Conservation (phyloP, 2,888 invertebrate species). For the Euspilapteryx auroguttella region DNA sequence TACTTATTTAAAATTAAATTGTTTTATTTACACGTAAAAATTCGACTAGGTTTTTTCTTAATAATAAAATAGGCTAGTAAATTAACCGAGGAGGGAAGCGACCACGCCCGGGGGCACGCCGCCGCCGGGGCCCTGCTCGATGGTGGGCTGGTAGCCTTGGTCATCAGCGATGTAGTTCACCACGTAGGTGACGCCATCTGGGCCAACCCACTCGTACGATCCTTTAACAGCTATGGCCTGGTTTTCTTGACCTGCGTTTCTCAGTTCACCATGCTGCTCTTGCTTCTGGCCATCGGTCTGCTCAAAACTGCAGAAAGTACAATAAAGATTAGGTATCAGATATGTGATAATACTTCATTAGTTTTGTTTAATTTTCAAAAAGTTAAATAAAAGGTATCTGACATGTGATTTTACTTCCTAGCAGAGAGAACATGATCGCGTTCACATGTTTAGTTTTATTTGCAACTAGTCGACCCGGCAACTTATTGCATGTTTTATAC, state of each 20-base stretch:
- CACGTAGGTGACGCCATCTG: slow-evolving; percentile 47
- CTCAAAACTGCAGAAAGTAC: slow-evolving; percentile 34
- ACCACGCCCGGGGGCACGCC: slow-evolving; percentile 23
- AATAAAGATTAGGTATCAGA: no score
- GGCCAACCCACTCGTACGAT: slow-evolving; percentile 46
- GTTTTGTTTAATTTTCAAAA: background rate
- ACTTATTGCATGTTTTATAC: no score
- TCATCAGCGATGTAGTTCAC: slow-evolving; percentile 58
- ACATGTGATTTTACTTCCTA: no score
- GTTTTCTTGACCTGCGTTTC: slow-evolving; percentile 51
- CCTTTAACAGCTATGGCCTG: slow-evolving; percentile 51
- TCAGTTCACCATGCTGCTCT: slow-evolving; percentile 49
- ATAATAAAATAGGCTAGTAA: no score
- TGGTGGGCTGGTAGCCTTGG: slow-evolving; percentile 54
- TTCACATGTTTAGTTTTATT: no score
- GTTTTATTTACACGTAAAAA: slow-evolving; percentile 5
- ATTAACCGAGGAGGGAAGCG: slow-evolving; percentile 30
- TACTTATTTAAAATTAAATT: background rate
- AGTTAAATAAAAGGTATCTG: slow-evolving; percentile 1
- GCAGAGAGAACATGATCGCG: no score
- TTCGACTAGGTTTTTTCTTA: slow-evolving; percentile 15
- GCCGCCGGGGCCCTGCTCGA: slow-evolving; percentile 27
- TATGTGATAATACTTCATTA: background rate
- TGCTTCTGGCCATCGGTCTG: slow-evolving; percentile 52
- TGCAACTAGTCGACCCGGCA: no score